These are phyloP conservation scores for Noturus placidus DNA, from an alignment of 2,113 vertebrate species.

Conservation along the genomic window DNA sequence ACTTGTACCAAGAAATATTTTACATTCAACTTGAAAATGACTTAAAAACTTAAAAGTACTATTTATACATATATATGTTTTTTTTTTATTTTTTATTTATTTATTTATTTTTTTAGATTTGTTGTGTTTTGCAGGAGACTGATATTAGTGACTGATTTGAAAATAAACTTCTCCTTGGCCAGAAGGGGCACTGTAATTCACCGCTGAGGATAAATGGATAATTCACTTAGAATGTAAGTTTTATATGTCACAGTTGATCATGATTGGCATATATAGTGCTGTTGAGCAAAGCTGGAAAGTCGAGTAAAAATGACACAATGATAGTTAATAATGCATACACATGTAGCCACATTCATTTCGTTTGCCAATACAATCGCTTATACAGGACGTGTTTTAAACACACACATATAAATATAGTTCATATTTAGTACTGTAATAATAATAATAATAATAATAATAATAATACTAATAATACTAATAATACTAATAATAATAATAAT, in stretches of 20 bases:
- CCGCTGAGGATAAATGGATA: slow-evolving; percentile 4
- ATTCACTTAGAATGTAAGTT: slow-evolving; percentile 9
- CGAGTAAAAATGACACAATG: background rate
- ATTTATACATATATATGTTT: no score
- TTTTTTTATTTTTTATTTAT: no score
- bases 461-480: no score
- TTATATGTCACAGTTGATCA: background rate
- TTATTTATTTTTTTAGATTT: no score
- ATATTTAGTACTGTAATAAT: background rate
- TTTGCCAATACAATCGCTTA: background rate
- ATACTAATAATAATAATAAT: no score
- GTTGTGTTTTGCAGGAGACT: background rate
- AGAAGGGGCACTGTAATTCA: slow-evolving; percentile 47
- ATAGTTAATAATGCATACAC: background rate
- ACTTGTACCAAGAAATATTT: background rate
- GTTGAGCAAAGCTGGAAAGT: background rate
- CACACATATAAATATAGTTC: background rate
- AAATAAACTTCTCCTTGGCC: slow-evolving; percentile 35
- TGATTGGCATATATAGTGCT: background rate
- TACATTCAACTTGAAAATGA: background rate
- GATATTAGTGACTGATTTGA: slow-evolving; percentile 10
- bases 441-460: background rate
- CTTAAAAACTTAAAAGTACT: background rate
- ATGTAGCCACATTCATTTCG: background rate
- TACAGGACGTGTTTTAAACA: background rate